Evolutionary conservation across 1,140 invertebrate genomes (phyloP).

Genomic region (Rhynchophorus ferrugineus): DNA sequence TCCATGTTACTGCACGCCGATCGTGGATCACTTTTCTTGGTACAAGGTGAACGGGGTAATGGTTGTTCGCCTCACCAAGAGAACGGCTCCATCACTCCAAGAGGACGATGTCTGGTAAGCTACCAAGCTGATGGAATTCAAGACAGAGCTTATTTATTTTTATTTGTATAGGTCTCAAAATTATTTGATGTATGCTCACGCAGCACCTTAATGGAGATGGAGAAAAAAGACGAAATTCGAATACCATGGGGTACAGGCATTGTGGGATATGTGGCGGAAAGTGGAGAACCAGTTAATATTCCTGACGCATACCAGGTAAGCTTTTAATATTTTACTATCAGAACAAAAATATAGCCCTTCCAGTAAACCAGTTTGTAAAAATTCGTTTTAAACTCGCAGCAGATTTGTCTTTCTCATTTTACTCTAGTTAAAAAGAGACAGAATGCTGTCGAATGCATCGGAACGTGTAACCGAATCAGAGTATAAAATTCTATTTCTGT

Average conservation of each 20-base stretch:
- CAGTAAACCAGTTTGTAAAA: too few relatives aligned
- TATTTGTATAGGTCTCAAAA: conserved; percentile 62
- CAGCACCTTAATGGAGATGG: conserved; percentile 83
- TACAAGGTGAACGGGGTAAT: conserved; percentile 63
- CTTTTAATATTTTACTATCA: conserved; percentile 2
- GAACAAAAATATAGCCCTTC: too few relatives aligned
- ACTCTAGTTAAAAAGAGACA: too few relatives aligned
- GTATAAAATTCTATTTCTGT: too few relatives aligned
- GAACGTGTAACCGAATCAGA: too few relatives aligned
- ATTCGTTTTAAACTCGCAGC: too few relatives aligned
- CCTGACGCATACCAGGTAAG: conserved; percentile 90
- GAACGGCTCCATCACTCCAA: neutral
- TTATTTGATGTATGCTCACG: conserved; percentile 89
- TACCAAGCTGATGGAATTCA: neutral
- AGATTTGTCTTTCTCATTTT: too few relatives aligned
- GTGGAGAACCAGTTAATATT: conserved; percentile 87
- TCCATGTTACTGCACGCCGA: conserved; percentile 87
- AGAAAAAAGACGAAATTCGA: conserved; percentile 83
- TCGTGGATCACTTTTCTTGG: conserved; percentile 86
- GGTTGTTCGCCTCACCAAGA: conserved; percentile 34
- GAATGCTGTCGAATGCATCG: too few relatives aligned
- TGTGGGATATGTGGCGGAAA: conserved; percentile 80
- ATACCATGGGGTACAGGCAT: conserved; percentile 89
- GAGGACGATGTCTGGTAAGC: conserved; percentile 19
- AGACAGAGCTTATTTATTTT: neutral